Evolutionary conservation across 2,113 vertebrate species (phyloP).

Genomic region (Cyrtonyx montezumae): DNA sequence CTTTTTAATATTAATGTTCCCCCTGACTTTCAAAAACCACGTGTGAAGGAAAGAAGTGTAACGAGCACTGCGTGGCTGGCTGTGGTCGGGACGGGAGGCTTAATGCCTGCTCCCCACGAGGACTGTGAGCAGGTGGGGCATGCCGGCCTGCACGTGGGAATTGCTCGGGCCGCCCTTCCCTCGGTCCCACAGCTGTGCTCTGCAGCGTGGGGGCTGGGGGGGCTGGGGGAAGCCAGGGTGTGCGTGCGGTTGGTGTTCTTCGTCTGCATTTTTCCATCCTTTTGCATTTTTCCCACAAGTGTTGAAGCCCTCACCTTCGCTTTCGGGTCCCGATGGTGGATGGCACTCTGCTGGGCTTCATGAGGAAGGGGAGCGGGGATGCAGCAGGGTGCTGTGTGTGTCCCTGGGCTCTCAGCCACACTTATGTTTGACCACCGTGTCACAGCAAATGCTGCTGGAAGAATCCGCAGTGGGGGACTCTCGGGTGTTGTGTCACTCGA

Average conservation of each 20-base stretch:
- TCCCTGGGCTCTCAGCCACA: neutral
- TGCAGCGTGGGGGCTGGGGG: no score
- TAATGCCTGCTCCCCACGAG: neutral
- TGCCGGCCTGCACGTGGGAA: neutral
- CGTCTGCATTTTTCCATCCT: neutral
- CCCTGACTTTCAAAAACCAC: neutral
- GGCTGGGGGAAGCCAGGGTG: no score
- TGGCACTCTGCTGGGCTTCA: neutral
- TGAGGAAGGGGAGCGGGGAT: neutral
- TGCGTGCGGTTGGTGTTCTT: neutral
- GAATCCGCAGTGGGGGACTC: neutral
- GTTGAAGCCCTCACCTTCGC: neutral
- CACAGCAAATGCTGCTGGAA: neutral
- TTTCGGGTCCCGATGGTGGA: accelerated
- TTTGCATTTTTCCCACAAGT: neutral
- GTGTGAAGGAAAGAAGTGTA: neutral
- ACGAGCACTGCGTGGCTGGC: neutral
- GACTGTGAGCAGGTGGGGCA: neutral
- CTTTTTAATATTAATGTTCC: neutral
- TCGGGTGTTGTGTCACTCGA: neutral
- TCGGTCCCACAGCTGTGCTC: no score
- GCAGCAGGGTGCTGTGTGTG: neutral
- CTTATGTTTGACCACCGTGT: neutral
- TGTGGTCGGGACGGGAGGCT: neutral
- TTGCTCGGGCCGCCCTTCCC: neutral